Evolutionary conservation across 2,113 vertebrate genomes (phyloP), one percentile per base, ranked within the genome.

Genomic region (Ceuthmochares aereus): DNA sequence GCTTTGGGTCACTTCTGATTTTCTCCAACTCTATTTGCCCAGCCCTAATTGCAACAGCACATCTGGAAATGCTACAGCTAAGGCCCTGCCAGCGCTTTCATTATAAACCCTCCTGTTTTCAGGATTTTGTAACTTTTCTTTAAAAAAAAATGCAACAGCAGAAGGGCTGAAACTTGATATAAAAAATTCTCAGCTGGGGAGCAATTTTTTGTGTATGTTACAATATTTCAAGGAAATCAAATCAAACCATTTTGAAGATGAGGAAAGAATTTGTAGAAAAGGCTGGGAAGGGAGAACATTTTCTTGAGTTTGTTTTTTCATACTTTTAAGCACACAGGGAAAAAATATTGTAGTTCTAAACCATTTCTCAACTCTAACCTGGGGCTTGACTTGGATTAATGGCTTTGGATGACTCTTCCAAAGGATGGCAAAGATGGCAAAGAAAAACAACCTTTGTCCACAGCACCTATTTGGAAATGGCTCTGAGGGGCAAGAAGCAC

Each of bases 31-130:
- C 36, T 56, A 59, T 74, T 89, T 94, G 90, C 85, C 95, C 80
- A 83, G 64, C 30, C 58, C 40, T 89, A 93, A 85, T 93, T 95
- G 84, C 77, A 93, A 70, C 63, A 95, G 88, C 62, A 95, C 94
- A 97, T 96, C 96, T 97, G 96, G 97, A 97, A 97, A 92, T 84
- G 81, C 72, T 96, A 93, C 93, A 84, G 54, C 26, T 27, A 89
- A 75, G 73, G 26, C 40, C 52, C 34, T 95, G 84, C 82, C 94
- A 95, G 90, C 17, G 58, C 29, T 96, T 92, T 92, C 70, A 52
- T 97, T 89, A 89, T 69, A 92, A 96, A 85, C 76, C 63, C 78
- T 90, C 63, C 83, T 80, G 45, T 83, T 94, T 92, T 64, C 36
- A 90, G 58, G 73, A 22, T 87, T 96, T 96, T 95, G 75, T 85